Evolutionary conservation across 1,140 invertebrate genomes (phyloP).

Genomic region (Calycopis cecrops): DNA sequence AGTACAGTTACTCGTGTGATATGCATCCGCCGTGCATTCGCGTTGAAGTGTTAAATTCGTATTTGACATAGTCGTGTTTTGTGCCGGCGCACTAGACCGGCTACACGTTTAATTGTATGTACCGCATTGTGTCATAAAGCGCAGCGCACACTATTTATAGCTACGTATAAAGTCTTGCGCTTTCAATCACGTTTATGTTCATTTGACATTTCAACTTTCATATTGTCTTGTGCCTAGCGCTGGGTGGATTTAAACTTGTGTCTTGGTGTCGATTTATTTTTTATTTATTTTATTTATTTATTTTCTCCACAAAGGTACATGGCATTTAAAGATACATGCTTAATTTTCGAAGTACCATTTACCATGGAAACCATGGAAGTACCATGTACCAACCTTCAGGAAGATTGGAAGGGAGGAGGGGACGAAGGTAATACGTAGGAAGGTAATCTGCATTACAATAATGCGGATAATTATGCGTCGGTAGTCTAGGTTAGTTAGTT

Average conservation of each 20-base stretch:
- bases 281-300: no score
- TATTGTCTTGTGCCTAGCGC: neutral
- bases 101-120: neutral
- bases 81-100: neutral
- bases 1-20: slow-evolving; percentile 9
- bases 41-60: slow-evolving; percentile 1
- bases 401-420: no score
- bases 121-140: neutral
- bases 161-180: neutral
- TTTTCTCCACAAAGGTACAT: no score
- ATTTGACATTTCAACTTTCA: neutral
- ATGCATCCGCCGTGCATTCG: neutral
- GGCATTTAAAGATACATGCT: no score
- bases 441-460: no score
- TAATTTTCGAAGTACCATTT: no score
- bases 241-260: neutral
- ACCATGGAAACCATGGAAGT: no score
- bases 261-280: neutral
- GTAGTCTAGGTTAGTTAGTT: no score
- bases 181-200: neutral
- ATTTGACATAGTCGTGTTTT: neutral
- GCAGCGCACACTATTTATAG: neutral
- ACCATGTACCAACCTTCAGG: no score
- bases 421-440: no score
- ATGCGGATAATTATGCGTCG: no score